Base-by-base conservation (phyloP, 2,113 vertebrate genomes). In the Todiramphus saurophagus region DNA sequence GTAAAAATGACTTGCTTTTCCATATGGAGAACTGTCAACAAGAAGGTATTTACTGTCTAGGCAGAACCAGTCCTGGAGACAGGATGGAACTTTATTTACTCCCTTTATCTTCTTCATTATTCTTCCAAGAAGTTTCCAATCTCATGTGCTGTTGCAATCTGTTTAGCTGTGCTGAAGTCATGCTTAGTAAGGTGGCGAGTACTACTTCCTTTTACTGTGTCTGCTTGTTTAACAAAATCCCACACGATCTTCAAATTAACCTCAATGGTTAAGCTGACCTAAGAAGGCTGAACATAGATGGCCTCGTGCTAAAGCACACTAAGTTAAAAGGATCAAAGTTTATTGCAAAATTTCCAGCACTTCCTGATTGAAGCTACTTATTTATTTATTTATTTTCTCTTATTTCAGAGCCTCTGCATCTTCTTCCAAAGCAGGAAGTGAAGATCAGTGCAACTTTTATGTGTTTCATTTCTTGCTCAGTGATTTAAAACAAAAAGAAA, bases 41-140 rank as follows among this genome's bases (percentile, higher is more conserved):
- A 66, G 46, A 89, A 78, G 25, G 14, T 96, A 51, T 97, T 97
- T 97, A 87, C 87, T 87, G 20, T 95, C 30, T 85, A 94, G 97
- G 97, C 35, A 84, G 78, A 93, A 48, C 89, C 46, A 51, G 69
- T 73, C 70, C 59, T 37, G 76, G 63, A 88, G 81, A n/a, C 85
- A 91, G 80, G 44, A 55, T 77, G 59, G 59, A 50, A 43, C 51
- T 78, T 83, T 93, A 82, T 85, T 83, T 83, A 78, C 74, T 50
- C 16, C 39, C 75, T 82, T 93, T 96, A 94, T 96, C 94, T 93
- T 75, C 41, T 41, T 62, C 9, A 41, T 84, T 93, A n/a, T 43
- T 93, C 66, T 87, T 83, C 74, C 41, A 87, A 84, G 76, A 95
- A 37, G 24, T 91, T 91, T 77, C 80, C 70, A 87, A 16, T 87